Evolutionary conservation across 2,888 invertebrate species (phyloP), one percentile per base, ranked within the genome.

Genomic region (Camponotus fellah): DNA sequence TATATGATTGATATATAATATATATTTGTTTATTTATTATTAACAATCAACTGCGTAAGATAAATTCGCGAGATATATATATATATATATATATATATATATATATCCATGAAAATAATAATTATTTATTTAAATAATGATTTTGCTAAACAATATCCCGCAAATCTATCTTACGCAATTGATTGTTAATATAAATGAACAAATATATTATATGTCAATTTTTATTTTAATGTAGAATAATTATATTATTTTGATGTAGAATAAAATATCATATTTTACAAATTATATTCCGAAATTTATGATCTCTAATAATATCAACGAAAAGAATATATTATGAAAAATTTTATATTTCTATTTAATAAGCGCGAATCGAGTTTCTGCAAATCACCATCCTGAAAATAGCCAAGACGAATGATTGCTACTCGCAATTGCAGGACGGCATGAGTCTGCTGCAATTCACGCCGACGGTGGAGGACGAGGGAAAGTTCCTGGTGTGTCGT

Each of bases 401-500:
- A 49, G 40, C 46, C 34, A 60, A 68, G 79, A 69, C 64, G 77
- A 83, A 79, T 79, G 69, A 68, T 60, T 69, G 43, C 34, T 69
- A 69, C 62, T 83, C 53, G 69, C 75, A 53, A 65, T 80, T 80
- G 58, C 79, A 80, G 79, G 79, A 80, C n/a, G 79, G 92, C 87
- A 82, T 91, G 79, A 92, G 92, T 86, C 88, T 98, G 92, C 96
- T 98, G 91, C 97, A 97, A 91, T 97, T 98, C 95, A 97, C 97
- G 87, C 98, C 98, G 75, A 96, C 96, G 90, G 97, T 97, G 91
- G 98, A 98, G 93, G 98, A 98, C 95, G 98, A 98, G 94, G 98
- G 98, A 91, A 98, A 98, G 96, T 97, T 97, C 96, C 96, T 98
- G 95, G 97, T 97, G 90, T 98, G 98, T 95, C 96, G 98, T 89